phyloP scores from a whole-genome alignment of 2,797 vertebrate genomes.

The Rallus crepitans region DNA sequence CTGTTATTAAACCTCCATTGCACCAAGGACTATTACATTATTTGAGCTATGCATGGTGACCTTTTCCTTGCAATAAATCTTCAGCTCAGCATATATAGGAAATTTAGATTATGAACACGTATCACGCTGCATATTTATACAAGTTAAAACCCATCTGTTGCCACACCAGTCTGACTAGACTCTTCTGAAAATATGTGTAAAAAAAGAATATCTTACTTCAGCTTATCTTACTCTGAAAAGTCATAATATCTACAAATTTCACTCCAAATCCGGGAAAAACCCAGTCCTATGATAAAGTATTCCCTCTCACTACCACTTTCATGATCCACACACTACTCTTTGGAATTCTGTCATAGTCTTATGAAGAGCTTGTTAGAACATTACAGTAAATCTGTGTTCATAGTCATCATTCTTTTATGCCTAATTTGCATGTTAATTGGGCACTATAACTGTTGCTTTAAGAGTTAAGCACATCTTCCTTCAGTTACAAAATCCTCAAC shows the following conservation, averaged over 20 bases:
- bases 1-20: not conserved
- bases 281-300: not conserved
- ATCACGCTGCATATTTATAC: not conserved
- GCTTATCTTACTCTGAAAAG: conserved; percentile 12
- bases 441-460: not conserved
- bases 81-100: not conserved
- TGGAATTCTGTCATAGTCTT: not conserved
- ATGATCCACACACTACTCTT: not conserved
- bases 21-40: not conserved
- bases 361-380: not conserved
- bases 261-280: not conserved
- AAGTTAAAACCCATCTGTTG: conserved; percentile 46
- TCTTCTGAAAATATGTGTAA: not conserved
- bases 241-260: not conserved
- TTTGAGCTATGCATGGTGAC: not conserved
- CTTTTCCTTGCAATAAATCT: conserved; percentile 1
- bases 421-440: not conserved
- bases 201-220: not conserved
- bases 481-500: not conserved
- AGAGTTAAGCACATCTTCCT: not conserved
- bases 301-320: not conserved
- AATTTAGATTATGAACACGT: not conserved
- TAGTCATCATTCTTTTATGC: not conserved
- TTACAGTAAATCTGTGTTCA: not conserved
- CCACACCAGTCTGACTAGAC: not conserved